Conservation (phyloP, 2,797 vertebrate species). For the Hemibagrus guttatus region DNA sequence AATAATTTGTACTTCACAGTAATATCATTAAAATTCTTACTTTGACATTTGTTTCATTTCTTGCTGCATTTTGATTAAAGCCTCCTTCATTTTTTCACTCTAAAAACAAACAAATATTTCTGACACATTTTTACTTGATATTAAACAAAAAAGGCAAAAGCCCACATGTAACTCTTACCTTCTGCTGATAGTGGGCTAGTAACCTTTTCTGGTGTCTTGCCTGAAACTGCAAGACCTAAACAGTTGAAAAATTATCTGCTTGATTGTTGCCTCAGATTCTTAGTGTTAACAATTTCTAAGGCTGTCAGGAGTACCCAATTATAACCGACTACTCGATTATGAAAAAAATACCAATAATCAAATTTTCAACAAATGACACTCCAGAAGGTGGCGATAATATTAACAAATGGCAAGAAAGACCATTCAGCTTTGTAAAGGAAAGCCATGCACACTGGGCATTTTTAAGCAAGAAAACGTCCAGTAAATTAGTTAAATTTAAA, state of each 20-base stretch:
- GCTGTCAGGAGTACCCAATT: background rate
- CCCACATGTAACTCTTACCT: conserved; percentile 67
- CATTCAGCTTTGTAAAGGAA: background rate
- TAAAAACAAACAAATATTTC: conserved; percentile 53
- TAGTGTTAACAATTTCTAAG: background rate
- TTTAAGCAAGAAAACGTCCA: background rate
- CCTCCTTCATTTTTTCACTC: conserved; percentile 81
- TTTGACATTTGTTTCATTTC: conserved; percentile 79
- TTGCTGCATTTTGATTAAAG: conserved; percentile 75
- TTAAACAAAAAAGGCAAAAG: background rate
- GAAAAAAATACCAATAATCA: background rate
- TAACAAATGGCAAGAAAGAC: background rate
- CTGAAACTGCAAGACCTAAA: conserved; percentile 87
- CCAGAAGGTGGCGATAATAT: background rate
- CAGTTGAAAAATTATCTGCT: background rate
- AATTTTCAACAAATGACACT: background rate
- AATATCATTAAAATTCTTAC: conserved; percentile 67
- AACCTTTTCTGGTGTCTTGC: conserved; percentile 81
- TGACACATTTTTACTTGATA: background rate
- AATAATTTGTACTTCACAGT: background rate
- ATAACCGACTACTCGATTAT: background rate
- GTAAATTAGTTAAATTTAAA: no score
- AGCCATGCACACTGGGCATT: background rate
- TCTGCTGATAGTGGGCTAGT: conserved; percentile 76
- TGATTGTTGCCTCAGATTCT: background rate